A percentile compares a stretch with the other conserved stretches of the same genome.
phyloP scores from a whole-genome alignment of 2,888 invertebrate species.

The Aromia moschata region DNA sequence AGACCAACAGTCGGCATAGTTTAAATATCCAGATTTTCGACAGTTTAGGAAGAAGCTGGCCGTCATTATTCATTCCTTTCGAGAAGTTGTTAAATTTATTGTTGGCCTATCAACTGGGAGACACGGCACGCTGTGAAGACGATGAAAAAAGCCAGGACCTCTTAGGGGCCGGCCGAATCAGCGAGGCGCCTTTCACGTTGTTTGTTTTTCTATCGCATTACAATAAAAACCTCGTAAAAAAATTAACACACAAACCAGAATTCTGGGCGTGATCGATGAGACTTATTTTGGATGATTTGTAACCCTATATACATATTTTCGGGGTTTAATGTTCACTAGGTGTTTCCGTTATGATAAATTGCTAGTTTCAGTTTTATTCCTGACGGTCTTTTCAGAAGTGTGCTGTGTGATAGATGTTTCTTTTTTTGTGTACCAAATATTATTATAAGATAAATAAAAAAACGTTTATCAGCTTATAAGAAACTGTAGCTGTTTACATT shows the following conservation, averaged over 20 bases:
- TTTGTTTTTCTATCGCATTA: constrained; percentile 25
- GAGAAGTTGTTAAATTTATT: constrained; percentile 32
- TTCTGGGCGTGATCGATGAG: not conserved
- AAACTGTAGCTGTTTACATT: too few species aligned
- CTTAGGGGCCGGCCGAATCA: not conserved
- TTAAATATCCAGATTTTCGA: constrained; percentile 1
- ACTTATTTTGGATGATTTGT: constrained; percentile 8
- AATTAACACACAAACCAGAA: constrained; percentile 26
- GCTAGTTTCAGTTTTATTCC: too few species aligned
- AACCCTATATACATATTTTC: not conserved
- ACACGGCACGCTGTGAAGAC: constrained; percentile 22
- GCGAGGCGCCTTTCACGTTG: constrained; percentile 24
- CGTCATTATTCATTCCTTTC: constrained; percentile 31
- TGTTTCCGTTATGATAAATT: too few species aligned
- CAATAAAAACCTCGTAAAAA: constrained; percentile 30
- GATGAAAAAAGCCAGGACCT: constrained; percentile 8
- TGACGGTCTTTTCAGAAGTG: too few species aligned
- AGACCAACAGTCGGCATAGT: too few species aligned
- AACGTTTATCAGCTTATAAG: too few species aligned
- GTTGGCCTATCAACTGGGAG: constrained; percentile 22
- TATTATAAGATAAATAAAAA: too few species aligned
- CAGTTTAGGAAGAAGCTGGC: not conserved
- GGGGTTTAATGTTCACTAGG: too few species aligned
- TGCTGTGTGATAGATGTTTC: too few species aligned
- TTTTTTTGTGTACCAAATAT: too few species aligned